Evolutionary conservation across 2,113 vertebrate genomes (phyloP), one percentile per base, ranked within the genome.

Genomic region (Etheostoma cragini): DNA sequence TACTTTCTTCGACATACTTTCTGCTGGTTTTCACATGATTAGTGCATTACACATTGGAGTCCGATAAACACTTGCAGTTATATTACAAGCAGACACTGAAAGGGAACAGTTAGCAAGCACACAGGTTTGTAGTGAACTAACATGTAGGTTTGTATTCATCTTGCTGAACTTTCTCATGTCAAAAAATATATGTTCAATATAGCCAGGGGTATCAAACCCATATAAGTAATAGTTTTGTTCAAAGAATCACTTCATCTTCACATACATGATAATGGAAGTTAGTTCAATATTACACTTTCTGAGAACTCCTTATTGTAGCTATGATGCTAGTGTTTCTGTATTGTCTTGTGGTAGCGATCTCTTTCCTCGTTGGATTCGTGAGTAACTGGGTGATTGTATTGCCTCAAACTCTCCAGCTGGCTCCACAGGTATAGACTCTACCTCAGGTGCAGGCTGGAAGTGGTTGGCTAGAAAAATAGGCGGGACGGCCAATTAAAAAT

Each of bases 401-500:
- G 96, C 94, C 85, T 97, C 97, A 96, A 96, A 97, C 88, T 97
- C 97, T 95, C 95, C 97, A 56, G 91, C 88, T 76, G 92, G 90
- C 76, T 97, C 97, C 90, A 95, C 96, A n/a, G 96, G 96, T 95
- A 98, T 95, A 82, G 97, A 94, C 85, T 95, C 96, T 95, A 98
- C 93, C 90, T 97, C 97, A 82, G 96, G 96, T 90, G 96, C 97
- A 76, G 98, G 97, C 78, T 94, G 96, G 96, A 96, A 97, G 88
- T 91, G 95, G 96, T 94, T 95, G 96, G 96, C 96, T 97, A 97
- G 96, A 96, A 97, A 78, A 96, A 96, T 96, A 97, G 96, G 88
- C 26, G 79, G 92, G 87, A 96, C 89, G 95, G 96, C 97, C 96
- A 96, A 97, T 97, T 96, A 96, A 97, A 96, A 84, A 95, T 82